These are phyloP conservation scores for Cremastinae sp. DNA, from an alignment of 2,888 invertebrate species.

Conservation along the genomic window DNA sequence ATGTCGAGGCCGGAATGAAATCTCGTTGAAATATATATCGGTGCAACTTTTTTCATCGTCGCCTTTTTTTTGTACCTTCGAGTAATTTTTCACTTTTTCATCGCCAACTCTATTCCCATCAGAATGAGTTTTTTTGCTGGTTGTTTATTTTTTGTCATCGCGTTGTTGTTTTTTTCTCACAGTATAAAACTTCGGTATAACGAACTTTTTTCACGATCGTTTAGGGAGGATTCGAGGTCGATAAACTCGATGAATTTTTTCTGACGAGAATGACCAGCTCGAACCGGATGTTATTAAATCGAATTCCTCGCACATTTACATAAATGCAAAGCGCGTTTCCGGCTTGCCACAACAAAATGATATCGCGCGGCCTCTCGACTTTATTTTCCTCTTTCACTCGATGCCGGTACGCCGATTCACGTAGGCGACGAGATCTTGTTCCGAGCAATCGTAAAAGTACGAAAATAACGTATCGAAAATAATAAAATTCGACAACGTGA, in stretches of 20 bases:
- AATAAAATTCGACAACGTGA: not conserved
- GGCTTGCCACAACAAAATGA: constrained; percentile 11
- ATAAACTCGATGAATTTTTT: not conserved
- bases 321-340: constrained; percentile 48
- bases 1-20: too few species aligned
- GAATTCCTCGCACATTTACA: constrained; percentile 63
- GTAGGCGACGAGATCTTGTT: not conserved
- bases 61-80: too few species aligned
- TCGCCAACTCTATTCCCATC: too few species aligned
- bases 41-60: too few species aligned
- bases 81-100: too few species aligned
- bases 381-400: not conserved
- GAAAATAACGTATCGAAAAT: not conserved
- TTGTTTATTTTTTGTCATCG: too few species aligned
- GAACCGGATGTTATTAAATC: constrained; percentile 68
- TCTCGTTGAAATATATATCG: too few species aligned
- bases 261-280: constrained; percentile 12
- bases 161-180: too few species aligned
- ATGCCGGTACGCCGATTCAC: not conserved
- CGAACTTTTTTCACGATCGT: too few species aligned
- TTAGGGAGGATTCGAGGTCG: not conserved
- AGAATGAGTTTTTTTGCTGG: too few species aligned
- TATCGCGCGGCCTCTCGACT: not conserved
- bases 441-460: not conserved
- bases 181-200: too few species aligned